Percentiles rank a stretch among this genome's conserved stretches.
phyloP scores from a whole-genome alignment of 2,888 invertebrate species.

The Adelognathus sp. region DNA sequence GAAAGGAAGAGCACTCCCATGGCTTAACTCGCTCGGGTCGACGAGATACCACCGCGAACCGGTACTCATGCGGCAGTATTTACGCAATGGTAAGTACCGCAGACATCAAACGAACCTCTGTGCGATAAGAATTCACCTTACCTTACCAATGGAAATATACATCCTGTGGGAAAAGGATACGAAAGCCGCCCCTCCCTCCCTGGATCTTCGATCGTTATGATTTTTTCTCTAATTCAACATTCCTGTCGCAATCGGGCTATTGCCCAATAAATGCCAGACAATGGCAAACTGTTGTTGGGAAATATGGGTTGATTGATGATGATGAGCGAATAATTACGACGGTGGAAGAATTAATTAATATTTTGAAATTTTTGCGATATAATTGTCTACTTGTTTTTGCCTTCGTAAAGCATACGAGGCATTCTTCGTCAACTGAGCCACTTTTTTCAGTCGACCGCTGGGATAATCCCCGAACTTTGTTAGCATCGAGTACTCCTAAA shows the following conservation, averaged over 20 bases:
- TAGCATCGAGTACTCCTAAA: too few relatives aligned
- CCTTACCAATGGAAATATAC: background rate
- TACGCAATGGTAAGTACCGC: conserved; percentile 34
- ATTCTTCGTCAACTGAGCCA: too few relatives aligned
- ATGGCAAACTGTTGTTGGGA: conserved; percentile 13
- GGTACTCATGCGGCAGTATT: conserved; percentile 10
- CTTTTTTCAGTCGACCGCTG: too few relatives aligned
- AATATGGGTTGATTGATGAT: background rate
- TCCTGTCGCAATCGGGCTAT: background rate
- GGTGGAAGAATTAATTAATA: too few relatives aligned
- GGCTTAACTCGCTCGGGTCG: conserved; percentile 49
- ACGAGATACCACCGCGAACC: conserved; percentile 34
- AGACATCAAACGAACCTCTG: background rate
- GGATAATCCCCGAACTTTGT: too few relatives aligned
- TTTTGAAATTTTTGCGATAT: too few relatives aligned
- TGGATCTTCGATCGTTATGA: conserved; percentile 20
- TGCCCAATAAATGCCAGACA: background rate
- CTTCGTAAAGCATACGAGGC: background rate
- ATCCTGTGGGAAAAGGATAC: conserved; percentile 25
- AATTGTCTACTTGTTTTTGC: too few relatives aligned
- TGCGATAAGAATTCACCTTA: conserved; percentile 35
- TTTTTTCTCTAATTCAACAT: background rate
- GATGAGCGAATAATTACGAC: background rate
- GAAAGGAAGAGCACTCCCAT: conserved; percentile 66
- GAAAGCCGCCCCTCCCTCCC: background rate